Base-by-base conservation (phyloP, 2,797 vertebrate genomes). In the Hyperoplus immaculatus region DNA sequence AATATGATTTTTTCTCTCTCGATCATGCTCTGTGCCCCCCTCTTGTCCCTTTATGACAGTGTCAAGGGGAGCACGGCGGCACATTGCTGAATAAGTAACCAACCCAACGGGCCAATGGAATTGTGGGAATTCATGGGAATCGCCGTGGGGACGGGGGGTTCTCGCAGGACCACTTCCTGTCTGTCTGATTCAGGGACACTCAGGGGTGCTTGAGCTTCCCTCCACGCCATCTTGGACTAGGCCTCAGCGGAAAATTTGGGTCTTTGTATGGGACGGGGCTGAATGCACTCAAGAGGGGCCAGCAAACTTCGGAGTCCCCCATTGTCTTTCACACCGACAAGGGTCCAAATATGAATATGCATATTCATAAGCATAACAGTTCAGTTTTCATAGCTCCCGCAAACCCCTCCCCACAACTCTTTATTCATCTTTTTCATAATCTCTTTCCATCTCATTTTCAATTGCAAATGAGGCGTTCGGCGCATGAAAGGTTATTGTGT, bases 51-150 rank as follows among this genome's bases (percentile, higher is more conserved):
- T 91, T 90, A 91, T 91, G 78, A 65, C 82, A 50, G 72, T 65
- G 75, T 88, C 79, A 87, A 86, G 88, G 84, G 88, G 88, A 88
- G 84, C 82, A 66, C 72, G 80, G 82, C 84, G 85, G 87, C 85
- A 77, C 92, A 84, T 86, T 75, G 73, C 82, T 94, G 93, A 95
- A 95, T 94, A 88, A 75, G 90, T 92, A 94, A 95, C 94, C 91
- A 93, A 89, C 93, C 29, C 93, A 94, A 93, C 92, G 90, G 87
- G 85, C 82, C 90, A 64, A 80, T 84, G 90, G 93, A 94, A 93
- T 94, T 94, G 92, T 93, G 92, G 91, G 94, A 94, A 92, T 93
- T 91, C 92, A 88, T 95, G 94, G 92, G 95, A 95, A 95, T 93
- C 92, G 58, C 94, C 71, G 89, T 93, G 83, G 94, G 94, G 91